Evolutionary conservation across 2,888 invertebrate species (phyloP).

Genomic region (Halictus quadricinctus): DNA sequence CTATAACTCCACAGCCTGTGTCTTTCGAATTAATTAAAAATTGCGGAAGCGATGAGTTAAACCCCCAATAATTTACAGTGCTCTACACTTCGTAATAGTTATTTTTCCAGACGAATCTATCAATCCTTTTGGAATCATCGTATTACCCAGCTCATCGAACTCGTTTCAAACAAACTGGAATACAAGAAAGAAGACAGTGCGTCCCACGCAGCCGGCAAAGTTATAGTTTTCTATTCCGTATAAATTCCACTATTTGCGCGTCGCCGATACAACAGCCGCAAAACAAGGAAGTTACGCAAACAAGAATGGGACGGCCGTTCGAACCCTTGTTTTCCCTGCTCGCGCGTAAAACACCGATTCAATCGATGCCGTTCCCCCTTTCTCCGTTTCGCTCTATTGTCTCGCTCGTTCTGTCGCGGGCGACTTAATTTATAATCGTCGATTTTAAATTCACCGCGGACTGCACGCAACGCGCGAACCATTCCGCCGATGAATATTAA

Average conservation of each 20-base stretch:
- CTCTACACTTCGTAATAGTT: no score
- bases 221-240: neutral
- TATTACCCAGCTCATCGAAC: neutral
- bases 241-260: conserved; percentile 1
- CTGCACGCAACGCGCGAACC: conserved; percentile 32
- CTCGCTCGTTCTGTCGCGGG: neutral
- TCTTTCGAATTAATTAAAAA: no score
- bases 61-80: no score
- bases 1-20: no score
- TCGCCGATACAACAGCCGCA: neutral
- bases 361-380: conserved; percentile 5
- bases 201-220: neutral
- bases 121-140: neutral
- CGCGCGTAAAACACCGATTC: conserved; percentile 3
- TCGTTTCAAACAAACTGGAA: neutral
- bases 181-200: neutral
- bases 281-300: conserved; percentile 14
- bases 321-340: neutral
- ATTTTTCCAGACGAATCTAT: no score
- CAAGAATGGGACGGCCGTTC: neutral
- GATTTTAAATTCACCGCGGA: conserved; percentile 50
- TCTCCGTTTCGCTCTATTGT: neutral
- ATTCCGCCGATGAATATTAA: conserved; percentile 56
- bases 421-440: conserved; percentile 53
- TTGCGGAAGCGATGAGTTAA: no score